These are phyloP conservation scores for Fragum sueziense DNA, from an alignment of 2,888 invertebrate genomes.

Conservation along the genomic window DNA sequence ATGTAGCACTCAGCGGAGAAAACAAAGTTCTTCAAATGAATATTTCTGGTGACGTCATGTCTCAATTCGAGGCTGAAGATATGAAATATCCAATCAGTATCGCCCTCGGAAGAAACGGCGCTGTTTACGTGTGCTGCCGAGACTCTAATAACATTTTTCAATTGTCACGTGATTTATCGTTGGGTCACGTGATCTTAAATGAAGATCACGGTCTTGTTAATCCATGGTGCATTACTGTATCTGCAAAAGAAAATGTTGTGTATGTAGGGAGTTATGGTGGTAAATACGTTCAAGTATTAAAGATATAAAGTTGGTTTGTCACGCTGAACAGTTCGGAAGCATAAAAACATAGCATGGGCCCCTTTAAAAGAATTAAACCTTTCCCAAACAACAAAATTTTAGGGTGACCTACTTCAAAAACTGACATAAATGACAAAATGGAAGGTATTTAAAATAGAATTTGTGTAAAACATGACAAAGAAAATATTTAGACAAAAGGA, in stretches of 20 bases:
- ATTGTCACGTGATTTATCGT: conserved; percentile 1
- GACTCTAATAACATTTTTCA: conserved; percentile 9
- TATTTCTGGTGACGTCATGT: neutral
- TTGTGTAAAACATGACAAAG: no score
- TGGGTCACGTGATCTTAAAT: conserved; percentile 12
- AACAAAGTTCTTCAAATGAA: conserved; percentile 3
- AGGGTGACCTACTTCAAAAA: no score
- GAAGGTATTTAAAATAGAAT: no score
- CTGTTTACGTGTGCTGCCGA: conserved; percentile 9
- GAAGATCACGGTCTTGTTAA: neutral
- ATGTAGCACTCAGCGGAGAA: neutral
- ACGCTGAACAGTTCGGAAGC: no score
- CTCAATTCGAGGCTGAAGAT: conserved; percentile 5
- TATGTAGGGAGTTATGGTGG: conserved; percentile 5
- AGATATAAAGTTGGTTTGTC: no score
- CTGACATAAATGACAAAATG: no score
- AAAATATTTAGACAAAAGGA: no score
- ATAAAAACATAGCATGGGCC: no score
- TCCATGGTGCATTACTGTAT: conserved; percentile 3
- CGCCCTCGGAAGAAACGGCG: neutral
- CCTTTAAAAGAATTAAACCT: no score
- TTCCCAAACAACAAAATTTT: no score
- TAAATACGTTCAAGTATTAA: neutral
- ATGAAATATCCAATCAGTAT: conserved; percentile 13
- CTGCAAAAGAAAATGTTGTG: neutral